Base-by-base conservation (phyloP, 2,797 vertebrate species). In the Cynodonichthys magdalenae region DNA sequence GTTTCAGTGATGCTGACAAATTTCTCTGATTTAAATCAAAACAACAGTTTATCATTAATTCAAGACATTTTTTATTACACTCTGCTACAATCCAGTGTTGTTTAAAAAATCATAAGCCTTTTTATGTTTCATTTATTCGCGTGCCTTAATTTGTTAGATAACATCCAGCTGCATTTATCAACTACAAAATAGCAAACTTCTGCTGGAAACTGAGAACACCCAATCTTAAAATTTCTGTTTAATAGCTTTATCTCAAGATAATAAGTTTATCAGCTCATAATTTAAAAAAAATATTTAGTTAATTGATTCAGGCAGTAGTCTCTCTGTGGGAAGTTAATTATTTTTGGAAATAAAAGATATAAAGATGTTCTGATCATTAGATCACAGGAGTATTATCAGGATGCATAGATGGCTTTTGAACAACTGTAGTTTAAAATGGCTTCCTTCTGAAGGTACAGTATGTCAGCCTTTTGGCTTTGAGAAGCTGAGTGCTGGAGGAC, bases 141-240 rank as follows among this genome's bases (percentile, higher is more conserved):
- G 91, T 94, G 93, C 93, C 93, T 94, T 94, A 93, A 76, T 90
- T 89, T 80, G 70, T 84, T 74, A 82, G 74, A 71, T 61, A 77
- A 72, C 34, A 77, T 66, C 63, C 63, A 65, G 75, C 71, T 74
- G 51, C 63, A 74, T 65, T 65, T 69, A 59, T 46, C 39, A 59
- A 71, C 20, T 36, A 66, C 48, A 63, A 61, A 6, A 60, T 55
- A 46, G 5, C 59, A 51, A 27, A 53, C 51, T 68, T 66, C 50
- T 17, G 47, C 53, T 15, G 19, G 63, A 64, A 12, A 5, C 4
- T 11, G n/a, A 58, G 45, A 18, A 47, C 36, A 39, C 19, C 31
- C 45, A 10, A 9, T 6, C 2, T 34, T 42, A 3, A 12, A 61
- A 51, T 51, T 10, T 42, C 50, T 20, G 10, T 14, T 49, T 27